These are phyloP conservation scores for Gallinago jamesoni DNA, from an alignment of 2,113 vertebrate species.

Conservation along the genomic window DNA sequence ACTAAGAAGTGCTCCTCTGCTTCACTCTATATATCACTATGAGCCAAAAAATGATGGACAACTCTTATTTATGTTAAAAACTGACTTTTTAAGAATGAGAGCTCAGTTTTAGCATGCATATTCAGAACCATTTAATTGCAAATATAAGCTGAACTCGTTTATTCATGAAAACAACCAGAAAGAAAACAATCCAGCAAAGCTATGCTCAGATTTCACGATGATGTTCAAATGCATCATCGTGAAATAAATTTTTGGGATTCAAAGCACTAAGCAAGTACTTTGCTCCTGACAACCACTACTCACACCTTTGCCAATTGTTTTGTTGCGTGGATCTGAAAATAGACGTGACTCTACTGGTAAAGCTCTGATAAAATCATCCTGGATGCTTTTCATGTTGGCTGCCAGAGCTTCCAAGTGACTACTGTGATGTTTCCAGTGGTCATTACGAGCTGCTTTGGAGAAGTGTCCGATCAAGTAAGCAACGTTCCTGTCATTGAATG, in stretches of 20 bases:
- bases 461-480: neutral
- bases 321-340: neutral
- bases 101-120: neutral
- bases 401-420: neutral
- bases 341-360: neutral
- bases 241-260: conserved; percentile 15
- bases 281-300: conserved; percentile 12
- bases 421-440: neutral
- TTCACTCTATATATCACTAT: neutral
- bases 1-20: neutral
- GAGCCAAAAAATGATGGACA: neutral
- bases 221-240: conserved; percentile 18
- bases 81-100: neutral
- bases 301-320: conserved; percentile 7
- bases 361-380: conserved; percentile 18
- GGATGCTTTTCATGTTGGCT: neutral
- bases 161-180: neutral
- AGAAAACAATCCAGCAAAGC: conserved; percentile 15
- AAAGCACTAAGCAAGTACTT: conserved; percentile 2
- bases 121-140: neutral
- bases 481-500: neutral
- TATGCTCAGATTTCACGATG: conserved; percentile 1
- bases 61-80: neutral
- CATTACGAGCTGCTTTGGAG: neutral
- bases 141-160: neutral